Evolutionary conservation across 2,113 vertebrate genomes (phyloP).

Genomic region (Entosphenus tridentatus): DNA sequence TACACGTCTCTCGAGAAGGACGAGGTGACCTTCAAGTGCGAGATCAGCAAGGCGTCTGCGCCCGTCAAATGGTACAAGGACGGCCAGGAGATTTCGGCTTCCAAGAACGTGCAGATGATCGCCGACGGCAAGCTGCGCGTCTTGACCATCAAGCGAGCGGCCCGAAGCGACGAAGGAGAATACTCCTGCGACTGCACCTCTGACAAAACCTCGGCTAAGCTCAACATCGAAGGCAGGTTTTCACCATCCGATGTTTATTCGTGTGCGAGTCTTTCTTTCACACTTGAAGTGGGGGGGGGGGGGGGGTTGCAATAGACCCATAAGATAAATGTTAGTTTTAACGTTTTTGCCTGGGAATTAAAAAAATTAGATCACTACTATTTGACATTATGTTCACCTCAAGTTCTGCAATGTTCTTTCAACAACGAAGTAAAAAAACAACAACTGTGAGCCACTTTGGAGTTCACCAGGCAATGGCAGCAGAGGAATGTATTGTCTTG

Average conservation of each 20-base stretch:
- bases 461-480: too few relatives aligned
- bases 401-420: too few relatives aligned
- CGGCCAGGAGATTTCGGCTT: constrained; percentile 55
- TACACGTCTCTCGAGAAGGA: constrained; percentile 86
- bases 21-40: constrained; percentile 58
- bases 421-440: too few relatives aligned
- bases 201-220: constrained; percentile 60
- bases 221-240: constrained; percentile 63
- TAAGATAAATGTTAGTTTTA: constrained; percentile 6
- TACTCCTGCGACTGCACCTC: constrained; percentile 78
- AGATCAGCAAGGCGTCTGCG: constrained; percentile 58
- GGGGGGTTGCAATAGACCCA: background rate
- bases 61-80: constrained; percentile 83
- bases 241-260: too few relatives aligned
- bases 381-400: background rate
- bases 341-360: background rate
- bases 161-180: constrained; percentile 41
- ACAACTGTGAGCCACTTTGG: too few relatives aligned
- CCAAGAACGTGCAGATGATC: constrained; percentile 51
- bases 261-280: too few relatives aligned
- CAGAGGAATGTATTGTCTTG: too few relatives aligned
- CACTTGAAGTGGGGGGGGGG: background rate
- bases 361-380: background rate
- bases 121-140: constrained; percentile 57
- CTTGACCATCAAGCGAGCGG: constrained; percentile 52